Evolutionary conservation across 2,797 vertebrate species (phyloP).

Genomic region (Meriones psammophilus): DNA sequence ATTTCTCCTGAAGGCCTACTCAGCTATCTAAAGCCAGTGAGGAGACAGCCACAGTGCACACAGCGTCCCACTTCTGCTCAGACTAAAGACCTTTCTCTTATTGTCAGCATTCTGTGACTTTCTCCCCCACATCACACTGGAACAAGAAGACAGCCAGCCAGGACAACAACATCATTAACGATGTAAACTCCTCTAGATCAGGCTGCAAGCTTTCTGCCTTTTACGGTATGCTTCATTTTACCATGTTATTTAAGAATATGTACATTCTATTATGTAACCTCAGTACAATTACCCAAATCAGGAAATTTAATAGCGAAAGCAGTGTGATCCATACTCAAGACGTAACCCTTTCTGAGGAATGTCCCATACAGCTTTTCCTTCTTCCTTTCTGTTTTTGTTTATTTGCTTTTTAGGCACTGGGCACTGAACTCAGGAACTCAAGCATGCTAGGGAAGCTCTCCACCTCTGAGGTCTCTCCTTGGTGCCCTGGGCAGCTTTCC

Average conservation of each 20-base stretch:
- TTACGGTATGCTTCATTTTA: not conserved
- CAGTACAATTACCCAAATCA: not conserved
- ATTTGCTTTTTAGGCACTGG: not conserved
- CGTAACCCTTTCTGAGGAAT: not conserved
- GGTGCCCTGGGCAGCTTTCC: not conserved
- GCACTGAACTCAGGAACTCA: not conserved
- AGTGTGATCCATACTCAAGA: not conserved
- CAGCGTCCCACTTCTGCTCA: not conserved
- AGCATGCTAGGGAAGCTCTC: too few relatives aligned
- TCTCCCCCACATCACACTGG: not conserved
- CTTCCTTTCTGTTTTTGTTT: too few relatives aligned
- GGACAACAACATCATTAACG: not conserved
- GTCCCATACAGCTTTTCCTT: not conserved
- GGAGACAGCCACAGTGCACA: not conserved
- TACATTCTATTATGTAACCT: constrained; percentile 12
- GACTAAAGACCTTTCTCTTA: not conserved
- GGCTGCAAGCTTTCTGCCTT: not conserved
- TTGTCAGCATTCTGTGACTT: not conserved
- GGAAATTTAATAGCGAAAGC: not conserved
- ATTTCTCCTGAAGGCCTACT: not conserved
- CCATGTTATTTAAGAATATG: not conserved
- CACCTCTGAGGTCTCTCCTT: not conserved
- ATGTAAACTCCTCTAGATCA: not conserved
- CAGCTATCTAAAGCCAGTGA: not conserved
- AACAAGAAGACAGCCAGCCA: not conserved